Conservation (phyloP, 2,113 vertebrate species). For the Nettapus auritus region DNA sequence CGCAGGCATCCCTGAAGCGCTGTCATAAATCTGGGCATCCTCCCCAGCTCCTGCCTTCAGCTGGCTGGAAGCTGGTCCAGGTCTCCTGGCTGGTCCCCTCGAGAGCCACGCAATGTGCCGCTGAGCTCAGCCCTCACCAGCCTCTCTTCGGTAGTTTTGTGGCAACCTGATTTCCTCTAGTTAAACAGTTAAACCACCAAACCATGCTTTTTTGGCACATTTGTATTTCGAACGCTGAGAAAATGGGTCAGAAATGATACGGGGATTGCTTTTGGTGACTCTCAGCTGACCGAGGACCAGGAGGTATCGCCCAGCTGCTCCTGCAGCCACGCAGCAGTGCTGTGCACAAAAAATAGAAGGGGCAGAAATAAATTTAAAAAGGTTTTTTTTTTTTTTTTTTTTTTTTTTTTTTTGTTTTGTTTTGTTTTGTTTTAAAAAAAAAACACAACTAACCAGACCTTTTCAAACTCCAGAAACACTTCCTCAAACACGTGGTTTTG, state of each 20-base stretch:
- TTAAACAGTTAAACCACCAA: neutral
- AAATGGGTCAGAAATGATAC: neutral
- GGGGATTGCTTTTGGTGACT: neutral
- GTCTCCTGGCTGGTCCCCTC: neutral
- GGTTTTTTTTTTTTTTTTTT: too few relatives aligned
- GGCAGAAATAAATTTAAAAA: neutral
- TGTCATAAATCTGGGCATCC: neutral
- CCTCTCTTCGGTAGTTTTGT: neutral
- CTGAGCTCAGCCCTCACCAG: neutral
- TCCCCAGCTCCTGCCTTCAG: neutral
- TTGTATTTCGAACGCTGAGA: neutral
- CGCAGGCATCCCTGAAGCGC: neutral
- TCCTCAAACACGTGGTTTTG: conserved; percentile 44
- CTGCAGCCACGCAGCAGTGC: neutral
- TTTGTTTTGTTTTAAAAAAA: too few relatives aligned
- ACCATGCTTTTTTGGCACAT: neutral
- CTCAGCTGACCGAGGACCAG: neutral
- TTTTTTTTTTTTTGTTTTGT: too few relatives aligned
- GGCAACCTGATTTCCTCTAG: neutral
- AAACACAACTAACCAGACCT: neutral
- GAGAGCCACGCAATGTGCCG: neutral
- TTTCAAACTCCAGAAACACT: conserved; percentile 39
- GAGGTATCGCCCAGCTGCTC: neutral
- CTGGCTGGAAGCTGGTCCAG: neutral
- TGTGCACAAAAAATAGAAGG: neutral